phyloP scores from a whole-genome alignment of 2,888 invertebrate species.

The Drosophila sordidula region DNA sequence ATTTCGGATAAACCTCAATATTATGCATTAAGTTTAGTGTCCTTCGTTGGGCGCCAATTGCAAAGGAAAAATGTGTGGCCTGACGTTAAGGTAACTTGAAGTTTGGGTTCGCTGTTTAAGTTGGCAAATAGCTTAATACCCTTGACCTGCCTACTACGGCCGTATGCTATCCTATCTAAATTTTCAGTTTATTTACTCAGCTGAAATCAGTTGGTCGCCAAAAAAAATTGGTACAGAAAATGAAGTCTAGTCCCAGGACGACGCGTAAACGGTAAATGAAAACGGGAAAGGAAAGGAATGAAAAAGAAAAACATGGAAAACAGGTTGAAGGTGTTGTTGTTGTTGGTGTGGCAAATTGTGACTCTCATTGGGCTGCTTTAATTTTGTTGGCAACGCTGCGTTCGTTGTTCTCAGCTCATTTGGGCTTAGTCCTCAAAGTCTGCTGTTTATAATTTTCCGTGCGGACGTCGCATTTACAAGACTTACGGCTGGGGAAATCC shows the following conservation, averaged over 20 bases:
- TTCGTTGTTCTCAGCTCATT: constrained; percentile 35
- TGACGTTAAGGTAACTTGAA: not conserved
- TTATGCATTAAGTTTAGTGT: no score
- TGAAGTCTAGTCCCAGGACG: constrained; percentile 45
- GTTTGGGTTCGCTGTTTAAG: not conserved
- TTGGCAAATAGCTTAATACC: not conserved
- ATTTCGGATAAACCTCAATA: no score
- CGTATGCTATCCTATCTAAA: not conserved
- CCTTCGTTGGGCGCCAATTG: not conserved
- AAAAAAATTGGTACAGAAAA: constrained; percentile 26
- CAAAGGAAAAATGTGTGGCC: no score
- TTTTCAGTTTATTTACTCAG: constrained; percentile 31
- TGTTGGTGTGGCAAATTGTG: constrained; percentile 30
- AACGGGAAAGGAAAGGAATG: not conserved
- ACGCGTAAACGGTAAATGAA: constrained; percentile 51
- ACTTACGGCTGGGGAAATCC: constrained; percentile 36
- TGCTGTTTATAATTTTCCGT: constrained; percentile 41
- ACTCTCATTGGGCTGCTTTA: constrained; percentile 51
- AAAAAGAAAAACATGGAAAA: constrained; percentile 4
- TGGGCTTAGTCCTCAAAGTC: constrained; percentile 28
- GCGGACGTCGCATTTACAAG: constrained; percentile 47
- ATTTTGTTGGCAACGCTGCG: constrained; percentile 11
- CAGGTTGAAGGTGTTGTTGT: constrained; percentile 15
- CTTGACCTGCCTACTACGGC: not conserved
- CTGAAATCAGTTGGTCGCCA: constrained; percentile 26